These are phyloP conservation scores for Lutraria lutraria DNA, from an alignment of 2,888 invertebrate species.

Conservation along the genomic window DNA sequence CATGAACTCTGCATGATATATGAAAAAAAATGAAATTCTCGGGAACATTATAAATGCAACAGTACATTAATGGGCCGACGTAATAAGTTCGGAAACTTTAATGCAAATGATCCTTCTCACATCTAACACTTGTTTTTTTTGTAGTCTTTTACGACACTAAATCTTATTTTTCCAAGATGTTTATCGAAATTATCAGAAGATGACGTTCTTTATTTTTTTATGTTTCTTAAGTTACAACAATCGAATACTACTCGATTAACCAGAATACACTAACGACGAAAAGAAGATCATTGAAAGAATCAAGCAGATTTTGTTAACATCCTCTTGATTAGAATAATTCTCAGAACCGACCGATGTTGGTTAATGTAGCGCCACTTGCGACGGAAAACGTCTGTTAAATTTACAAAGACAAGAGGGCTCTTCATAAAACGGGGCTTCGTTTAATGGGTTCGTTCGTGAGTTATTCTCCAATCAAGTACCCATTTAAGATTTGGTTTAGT, in stretches of 20 bases:
- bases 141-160: too few relatives aligned
- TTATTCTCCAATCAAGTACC: constrained; percentile 20
- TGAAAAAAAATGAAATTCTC: too few relatives aligned
- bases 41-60: too few relatives aligned
- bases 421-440: constrained; percentile 12
- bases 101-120: too few relatives aligned
- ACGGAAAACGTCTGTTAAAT: constrained; percentile 40
- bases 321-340: constrained; percentile 28
- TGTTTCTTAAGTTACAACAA: not conserved
- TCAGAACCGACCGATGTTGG: constrained; percentile 22
- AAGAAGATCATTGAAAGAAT: constrained; percentile 43
- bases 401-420: constrained; percentile 31
- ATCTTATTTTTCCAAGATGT: not conserved
- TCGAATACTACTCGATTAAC: not conserved
- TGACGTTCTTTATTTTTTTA: not conserved
- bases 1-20: too few relatives aligned
- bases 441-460: constrained; percentile 26
- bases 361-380: constrained; percentile 28
- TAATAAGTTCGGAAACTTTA: too few relatives aligned
- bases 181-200: not conserved
- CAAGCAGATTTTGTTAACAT: constrained; percentile 18
- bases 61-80: too few relatives aligned
- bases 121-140: too few relatives aligned
- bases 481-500: constrained; percentile 20
- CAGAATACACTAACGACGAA: constrained; percentile 5